Conservation (phyloP, 2,888 invertebrate species). For the Drosophila borborema region DNA sequence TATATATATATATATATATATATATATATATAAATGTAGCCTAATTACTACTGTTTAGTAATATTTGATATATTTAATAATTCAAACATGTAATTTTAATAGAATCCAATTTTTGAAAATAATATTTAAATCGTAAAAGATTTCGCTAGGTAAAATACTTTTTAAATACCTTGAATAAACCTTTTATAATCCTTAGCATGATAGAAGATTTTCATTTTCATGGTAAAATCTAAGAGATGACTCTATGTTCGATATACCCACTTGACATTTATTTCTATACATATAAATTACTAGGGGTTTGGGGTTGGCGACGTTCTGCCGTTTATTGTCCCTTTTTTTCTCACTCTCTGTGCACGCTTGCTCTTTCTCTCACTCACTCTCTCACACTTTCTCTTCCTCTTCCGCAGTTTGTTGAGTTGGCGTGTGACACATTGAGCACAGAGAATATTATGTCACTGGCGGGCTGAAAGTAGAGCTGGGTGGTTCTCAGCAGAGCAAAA, state of each 20-base stretch:
- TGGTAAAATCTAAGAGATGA: too few species aligned
- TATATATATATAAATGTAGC: background rate
- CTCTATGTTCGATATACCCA: conserved; percentile 10
- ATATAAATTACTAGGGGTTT: conserved; percentile 23
- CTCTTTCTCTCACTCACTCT: background rate
- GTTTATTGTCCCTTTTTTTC: conserved; percentile 24
- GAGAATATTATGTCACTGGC: conserved; percentile 65
- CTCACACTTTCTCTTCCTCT: background rate
- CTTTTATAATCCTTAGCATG: background rate
- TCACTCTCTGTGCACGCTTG: background rate
- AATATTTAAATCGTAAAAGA: background rate
- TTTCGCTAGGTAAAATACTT: background rate
- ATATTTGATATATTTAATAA: background rate
- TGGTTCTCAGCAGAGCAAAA: conserved; percentile 13
- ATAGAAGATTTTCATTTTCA: background rate
- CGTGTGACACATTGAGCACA: conserved; percentile 61
- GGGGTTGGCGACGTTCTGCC: conserved; percentile 61
- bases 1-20: background rate
- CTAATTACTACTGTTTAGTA: background rate
- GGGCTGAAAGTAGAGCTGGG: conserved; percentile 9
- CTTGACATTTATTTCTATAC: background rate
- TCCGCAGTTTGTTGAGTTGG: conserved; percentile 24
- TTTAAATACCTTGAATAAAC: background rate
- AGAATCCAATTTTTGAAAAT: background rate
- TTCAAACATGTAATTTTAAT: background rate